Percentiles rank a stretch among this genome's conserved stretches.
Evolutionary conservation across 1,140 invertebrate genomes (phyloP).

Genomic region (Drosophila pectinifera): DNA sequence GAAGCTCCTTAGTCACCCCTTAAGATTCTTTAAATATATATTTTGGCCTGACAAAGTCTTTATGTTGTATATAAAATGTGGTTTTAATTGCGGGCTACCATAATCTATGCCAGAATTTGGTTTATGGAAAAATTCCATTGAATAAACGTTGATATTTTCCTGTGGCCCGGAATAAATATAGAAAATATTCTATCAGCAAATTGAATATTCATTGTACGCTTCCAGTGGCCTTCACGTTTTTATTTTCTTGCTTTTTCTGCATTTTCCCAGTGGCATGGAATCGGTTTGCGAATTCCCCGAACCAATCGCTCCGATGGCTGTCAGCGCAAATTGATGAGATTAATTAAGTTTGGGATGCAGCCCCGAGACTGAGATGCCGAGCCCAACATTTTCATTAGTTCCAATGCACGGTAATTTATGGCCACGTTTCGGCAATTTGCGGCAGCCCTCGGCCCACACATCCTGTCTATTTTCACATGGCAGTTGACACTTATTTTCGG

Average conservation of each 20-base stretch:
- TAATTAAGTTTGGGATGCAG: constrained; percentile 40
- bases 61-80: background rate
- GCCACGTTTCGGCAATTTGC: constrained; percentile 54
- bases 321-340: constrained; percentile 46
- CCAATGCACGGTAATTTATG: constrained; percentile 45
- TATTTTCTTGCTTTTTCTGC: background rate
- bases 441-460: constrained; percentile 27
- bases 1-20: too few species aligned
- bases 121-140: too few species aligned
- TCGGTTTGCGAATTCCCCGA: background rate
- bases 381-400: constrained; percentile 53
- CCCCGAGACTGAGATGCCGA: constrained; percentile 1
- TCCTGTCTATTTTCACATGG: constrained; percentile 39
- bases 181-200: background rate
- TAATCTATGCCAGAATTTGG: too few species aligned
- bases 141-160: too few species aligned
- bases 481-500: constrained; percentile 56
- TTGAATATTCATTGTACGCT: background rate
- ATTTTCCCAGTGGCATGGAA: background rate
- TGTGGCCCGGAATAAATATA: background rate
- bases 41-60: background rate
- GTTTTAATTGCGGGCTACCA: background rate
- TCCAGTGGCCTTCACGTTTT: background rate
- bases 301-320: constrained; percentile 6
- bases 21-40: too few species aligned